These are phyloP conservation scores for Dasypus novemcinctus DNA, from an alignment of 2,113 vertebrate genomes.

Conservation along the genomic window DNA sequence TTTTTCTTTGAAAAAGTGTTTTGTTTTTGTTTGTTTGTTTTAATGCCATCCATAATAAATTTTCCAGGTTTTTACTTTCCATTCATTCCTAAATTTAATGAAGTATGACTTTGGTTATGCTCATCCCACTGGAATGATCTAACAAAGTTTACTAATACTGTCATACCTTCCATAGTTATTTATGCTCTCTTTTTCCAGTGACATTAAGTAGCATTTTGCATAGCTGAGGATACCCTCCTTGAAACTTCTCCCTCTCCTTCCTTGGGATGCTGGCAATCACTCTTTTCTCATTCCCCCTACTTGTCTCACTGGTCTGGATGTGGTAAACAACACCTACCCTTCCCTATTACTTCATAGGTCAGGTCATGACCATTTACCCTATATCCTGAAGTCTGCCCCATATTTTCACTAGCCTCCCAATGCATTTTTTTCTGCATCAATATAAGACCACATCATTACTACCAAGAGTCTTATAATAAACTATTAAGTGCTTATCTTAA, in stretches of 20 bases:
- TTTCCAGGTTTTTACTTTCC: neutral
- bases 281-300: neutral
- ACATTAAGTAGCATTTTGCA: neutral
- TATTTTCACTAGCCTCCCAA: neutral
- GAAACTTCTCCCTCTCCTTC: neutral
- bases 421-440: neutral
- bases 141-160: neutral
- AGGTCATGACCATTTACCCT: accelerated
- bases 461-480: neutral
- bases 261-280: neutral
- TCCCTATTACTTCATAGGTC: neutral
- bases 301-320: neutral
- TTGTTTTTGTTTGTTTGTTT: neutral
- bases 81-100: neutral
- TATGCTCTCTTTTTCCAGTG: neutral
- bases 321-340: neutral
- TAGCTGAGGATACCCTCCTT: neutral
- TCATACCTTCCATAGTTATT: neutral
- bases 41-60: neutral
- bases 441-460: neutral
- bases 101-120: neutral
- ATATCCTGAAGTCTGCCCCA: neutral
- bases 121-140: neutral
- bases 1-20: neutral
- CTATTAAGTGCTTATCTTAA: neutral